Base-by-base conservation (phyloP, 1,140 invertebrate species). In the Atta colombica region DNA sequence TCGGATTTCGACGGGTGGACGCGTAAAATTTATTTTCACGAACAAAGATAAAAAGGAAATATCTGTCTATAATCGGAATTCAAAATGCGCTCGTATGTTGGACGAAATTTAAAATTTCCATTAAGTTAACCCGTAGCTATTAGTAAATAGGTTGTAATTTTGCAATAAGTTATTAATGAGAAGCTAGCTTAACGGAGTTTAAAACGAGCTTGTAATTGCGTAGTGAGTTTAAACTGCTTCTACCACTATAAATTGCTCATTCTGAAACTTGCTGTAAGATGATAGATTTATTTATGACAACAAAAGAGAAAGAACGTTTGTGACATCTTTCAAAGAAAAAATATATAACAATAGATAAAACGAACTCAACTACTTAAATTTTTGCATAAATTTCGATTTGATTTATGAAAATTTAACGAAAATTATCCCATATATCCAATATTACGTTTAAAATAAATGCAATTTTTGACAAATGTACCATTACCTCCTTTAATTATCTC, bases 401-500 rank as follows among this genome's bases (percentile, higher is more conserved):
- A 16, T 39, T 66, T 53, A 31, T n/a, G 21, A 80, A 78, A 78
- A 16, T 68, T 2, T 25, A 69, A n/a, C 25, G 31, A 0, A 53
- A 53, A 69, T 69, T 69, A 69, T 51, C 55, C 1, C 21, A 8
- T 7, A 8, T 7, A 53, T 51, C 6, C 8, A 69, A 81, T 69
- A 81, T 80, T 35, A 35, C 28, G 10, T 2, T 31, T 58, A 55
- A 69, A 80, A 31, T 81, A 68, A 39, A 58, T 3, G 3, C 31
- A 81, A 39, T 71, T 71, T 81, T 71, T 81, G 65, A 71, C 45
- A 69, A 69, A 71, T 45, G 31, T 39, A 55, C 10, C 35, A 35
- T 68, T 25, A 4, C 21, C 5, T 81, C n/a, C 14, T 58, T 25
- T 81, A 68, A 68, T 80, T 80, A n/a, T 31, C n/a, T 80, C 45